phyloP scores from a whole-genome alignment of 2,888 invertebrate genomes.

The Eilema griseolum region DNA sequence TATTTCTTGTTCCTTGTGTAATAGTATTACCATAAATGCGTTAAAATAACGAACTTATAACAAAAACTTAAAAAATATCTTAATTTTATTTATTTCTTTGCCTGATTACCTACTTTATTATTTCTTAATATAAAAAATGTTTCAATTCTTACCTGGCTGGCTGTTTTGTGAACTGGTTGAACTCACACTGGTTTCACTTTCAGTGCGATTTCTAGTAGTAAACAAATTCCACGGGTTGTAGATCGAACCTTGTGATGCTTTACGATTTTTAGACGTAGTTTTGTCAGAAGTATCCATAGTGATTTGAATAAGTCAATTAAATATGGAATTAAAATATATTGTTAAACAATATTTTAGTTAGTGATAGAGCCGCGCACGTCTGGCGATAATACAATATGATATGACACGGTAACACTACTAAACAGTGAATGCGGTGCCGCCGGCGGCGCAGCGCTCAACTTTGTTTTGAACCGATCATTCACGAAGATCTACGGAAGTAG shows the following conservation, averaged over 20 bases:
- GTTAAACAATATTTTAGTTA: conserved; percentile 18
- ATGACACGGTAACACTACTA: conserved; percentile 63
- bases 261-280: conserved; percentile 61
- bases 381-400: conserved; percentile 70
- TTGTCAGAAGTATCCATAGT: conserved; percentile 77
- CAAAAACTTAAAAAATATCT: background rate
- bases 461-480: conserved; percentile 77
- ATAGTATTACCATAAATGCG: background rate
- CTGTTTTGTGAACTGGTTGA: conserved; percentile 66
- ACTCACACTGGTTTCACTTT: conserved; percentile 79
- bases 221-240: conserved; percentile 81
- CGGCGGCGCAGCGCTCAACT: conserved; percentile 51
- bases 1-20: background rate
- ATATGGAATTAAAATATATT: background rate
- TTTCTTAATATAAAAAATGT: background rate
- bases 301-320: background rate
- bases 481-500: conserved; percentile 72
- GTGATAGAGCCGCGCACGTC: conserved; percentile 60
- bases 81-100: background rate
- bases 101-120: background rate
- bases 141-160: conserved; percentile 67
- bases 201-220: conserved; percentile 72
- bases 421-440: conserved; percentile 55
- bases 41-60: background rate
- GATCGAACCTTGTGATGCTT: conserved; percentile 58